Evolutionary conservation across 1,140 invertebrate genomes (phyloP).

Genomic region (Zeugodacus cucurbitae): DNA sequence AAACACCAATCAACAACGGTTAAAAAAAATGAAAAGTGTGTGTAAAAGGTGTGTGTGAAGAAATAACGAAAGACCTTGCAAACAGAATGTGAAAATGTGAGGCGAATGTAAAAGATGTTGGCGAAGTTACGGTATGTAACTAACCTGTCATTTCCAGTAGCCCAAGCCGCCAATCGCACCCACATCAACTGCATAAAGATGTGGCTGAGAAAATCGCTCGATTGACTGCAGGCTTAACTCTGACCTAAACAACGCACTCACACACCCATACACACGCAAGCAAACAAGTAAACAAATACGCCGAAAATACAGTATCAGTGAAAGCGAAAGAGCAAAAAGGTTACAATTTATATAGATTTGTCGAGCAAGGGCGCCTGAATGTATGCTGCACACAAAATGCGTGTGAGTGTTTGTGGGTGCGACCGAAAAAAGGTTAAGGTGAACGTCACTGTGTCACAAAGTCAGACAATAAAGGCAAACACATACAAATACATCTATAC

Average conservation of each 20-base stretch:
- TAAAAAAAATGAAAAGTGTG: background rate
- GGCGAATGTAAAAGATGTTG: background rate
- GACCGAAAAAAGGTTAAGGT: background rate
- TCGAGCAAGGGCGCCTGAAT: background rate
- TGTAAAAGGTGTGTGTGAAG: background rate
- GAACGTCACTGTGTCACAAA: constrained; percentile 1
- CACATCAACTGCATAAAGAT: background rate
- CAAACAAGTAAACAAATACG: background rate
- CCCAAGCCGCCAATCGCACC: background rate
- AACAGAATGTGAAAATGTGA: constrained; percentile 8
- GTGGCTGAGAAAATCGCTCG: background rate
- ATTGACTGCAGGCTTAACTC: background rate
- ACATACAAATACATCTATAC: background rate
- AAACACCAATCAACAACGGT: background rate
- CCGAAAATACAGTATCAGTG: background rate
- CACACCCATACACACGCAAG: background rate
- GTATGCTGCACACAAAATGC: background rate
- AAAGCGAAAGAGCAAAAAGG: constrained; percentile 10
- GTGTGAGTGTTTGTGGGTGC: background rate
- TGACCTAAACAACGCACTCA: background rate
- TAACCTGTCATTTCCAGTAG: background rate
- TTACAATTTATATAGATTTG: background rate
- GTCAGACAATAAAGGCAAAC: background rate
- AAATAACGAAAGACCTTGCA: background rate
- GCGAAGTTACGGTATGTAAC: background rate